Evolutionary conservation across 2,113 vertebrate genomes (phyloP), one percentile per base, ranked within the genome.

Genomic region (Poecile atricapillus): DNA sequence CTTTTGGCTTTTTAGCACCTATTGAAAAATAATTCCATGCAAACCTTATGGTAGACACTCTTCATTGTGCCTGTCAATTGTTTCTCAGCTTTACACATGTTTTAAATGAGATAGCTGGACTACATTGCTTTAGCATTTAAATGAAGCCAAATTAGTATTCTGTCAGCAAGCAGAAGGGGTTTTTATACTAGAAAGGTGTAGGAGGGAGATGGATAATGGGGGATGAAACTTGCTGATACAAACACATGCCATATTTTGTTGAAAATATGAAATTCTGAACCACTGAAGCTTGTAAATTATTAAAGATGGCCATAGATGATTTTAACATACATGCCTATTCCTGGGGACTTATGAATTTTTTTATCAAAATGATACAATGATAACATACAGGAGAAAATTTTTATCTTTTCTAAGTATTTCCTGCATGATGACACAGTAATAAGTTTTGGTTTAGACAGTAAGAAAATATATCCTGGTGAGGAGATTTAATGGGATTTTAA

Each of bases 131-230:
- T 94, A 64, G 82, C 79, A 93, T 87, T 96, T 97, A 95, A 98
- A 97, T 96, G 53, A 96, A 96, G 90, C 86, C 86, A 89, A 94
- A 97, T 98, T 91, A 96, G 79, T 90, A 95, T 97, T 95, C 96
- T 95, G 73, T 96, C 75, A 82, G 91, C 76, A 95, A 97, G 92
- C 93, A 88, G 65, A 95, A 95, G 60, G 53, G 60, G 31, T n/a
- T 83, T 75, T 95, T 94, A 50, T 93, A 73, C 96, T 96, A 92
- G 89, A 67, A 74, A 87, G 94, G 93, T 96, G 83, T 85, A 94
- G 93, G 96, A 95, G 90, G 86, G 31, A 96, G 71, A 79, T 65
- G 94, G 93, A 96, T 94, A 95, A 92, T 93, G 88, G 89, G 33
- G 30, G 92, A 90, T 96, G 81, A 97, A 80, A 89, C 65, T 96